Percentiles rank a stretch among this genome's conserved stretches.
phyloP scores from a whole-genome alignment of 2,888 invertebrate genomes.

The Orthonevra nobilis region DNA sequence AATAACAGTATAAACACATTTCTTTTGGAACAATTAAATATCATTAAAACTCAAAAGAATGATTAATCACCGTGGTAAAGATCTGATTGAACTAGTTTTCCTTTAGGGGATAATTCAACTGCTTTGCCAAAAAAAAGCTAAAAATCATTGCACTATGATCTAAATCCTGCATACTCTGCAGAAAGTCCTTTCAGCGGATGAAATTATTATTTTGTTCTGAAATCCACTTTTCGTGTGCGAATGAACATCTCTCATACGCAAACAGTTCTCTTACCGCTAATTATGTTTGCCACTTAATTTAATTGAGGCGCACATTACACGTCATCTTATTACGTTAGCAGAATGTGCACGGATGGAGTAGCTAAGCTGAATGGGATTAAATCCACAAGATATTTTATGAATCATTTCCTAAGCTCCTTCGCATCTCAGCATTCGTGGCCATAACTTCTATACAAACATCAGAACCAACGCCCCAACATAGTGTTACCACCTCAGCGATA shows the following conservation, averaged over 20 bases:
- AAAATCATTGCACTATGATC: too few species aligned
- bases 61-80: too few species aligned
- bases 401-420: constrained; percentile 67
- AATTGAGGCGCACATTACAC: constrained; percentile 70
- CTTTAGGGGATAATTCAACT: too few species aligned
- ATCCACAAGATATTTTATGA: constrained; percentile 70
- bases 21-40: too few species aligned
- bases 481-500: constrained; percentile 46
- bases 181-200: too few species aligned
- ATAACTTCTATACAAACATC: constrained; percentile 31
- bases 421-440: too few species aligned
- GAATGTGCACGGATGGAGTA: constrained; percentile 38
- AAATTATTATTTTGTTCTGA: too few species aligned
- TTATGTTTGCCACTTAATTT: constrained; percentile 71
- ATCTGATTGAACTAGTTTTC: too few species aligned
- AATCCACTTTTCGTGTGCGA: constrained; percentile 58
- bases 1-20: too few species aligned
- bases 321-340: constrained; percentile 68
- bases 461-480: constrained; percentile 20
- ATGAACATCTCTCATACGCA: constrained; percentile 18
- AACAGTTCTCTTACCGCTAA: constrained; percentile 57
- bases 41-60: too few species aligned
- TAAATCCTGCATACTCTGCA: too few species aligned
- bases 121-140: too few species aligned
- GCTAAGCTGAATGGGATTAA: constrained; percentile 64